Percentiles rank a stretch among this genome's conserved stretches.
Conservation (phyloP, 2,113 vertebrate species). For the Pterocles orientalis region DNA sequence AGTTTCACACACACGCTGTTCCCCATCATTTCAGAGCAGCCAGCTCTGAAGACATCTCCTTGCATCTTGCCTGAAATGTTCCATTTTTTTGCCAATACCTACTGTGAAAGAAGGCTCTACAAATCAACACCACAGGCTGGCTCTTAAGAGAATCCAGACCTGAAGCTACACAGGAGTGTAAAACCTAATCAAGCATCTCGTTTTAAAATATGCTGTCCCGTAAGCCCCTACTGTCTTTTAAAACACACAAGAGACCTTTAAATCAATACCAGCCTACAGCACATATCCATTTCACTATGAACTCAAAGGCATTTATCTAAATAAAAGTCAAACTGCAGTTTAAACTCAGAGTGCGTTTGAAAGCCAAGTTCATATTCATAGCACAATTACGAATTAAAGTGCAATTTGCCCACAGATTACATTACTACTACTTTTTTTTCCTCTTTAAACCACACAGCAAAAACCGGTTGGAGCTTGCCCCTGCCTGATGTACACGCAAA, state of each 20-base stretch:
- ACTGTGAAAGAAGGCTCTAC: neutral
- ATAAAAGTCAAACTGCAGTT: constrained; percentile 85
- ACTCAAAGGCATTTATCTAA: constrained; percentile 82
- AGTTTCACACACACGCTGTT: neutral
- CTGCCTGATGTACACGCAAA: neutral
- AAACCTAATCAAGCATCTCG: constrained; percentile 40
- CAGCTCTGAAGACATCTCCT: neutral
- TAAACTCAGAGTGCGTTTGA: constrained; percentile 78
- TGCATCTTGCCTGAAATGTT: neutral
- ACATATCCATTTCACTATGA: constrained; percentile 76
- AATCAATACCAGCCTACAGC: constrained; percentile 83
- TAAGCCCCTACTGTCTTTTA: constrained; percentile 66
- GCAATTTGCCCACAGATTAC: constrained; percentile 86
- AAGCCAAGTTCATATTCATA: constrained; percentile 80
- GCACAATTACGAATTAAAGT: constrained; percentile 80
- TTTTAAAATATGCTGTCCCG: constrained; percentile 32
- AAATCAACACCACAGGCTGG: neutral
- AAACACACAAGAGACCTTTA: constrained; percentile 70
- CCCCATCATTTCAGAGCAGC: neutral
- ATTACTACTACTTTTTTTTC: constrained; percentile 61
- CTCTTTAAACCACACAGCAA: constrained; percentile 48
- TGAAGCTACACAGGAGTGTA: neutral
- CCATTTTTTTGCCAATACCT: neutral
- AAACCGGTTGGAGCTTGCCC: constrained; percentile 68
- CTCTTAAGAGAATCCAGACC: neutral